Evolutionary conservation across 2,797 vertebrate genomes (phyloP).

Genomic region (Glyptemys insculpta): DNA sequence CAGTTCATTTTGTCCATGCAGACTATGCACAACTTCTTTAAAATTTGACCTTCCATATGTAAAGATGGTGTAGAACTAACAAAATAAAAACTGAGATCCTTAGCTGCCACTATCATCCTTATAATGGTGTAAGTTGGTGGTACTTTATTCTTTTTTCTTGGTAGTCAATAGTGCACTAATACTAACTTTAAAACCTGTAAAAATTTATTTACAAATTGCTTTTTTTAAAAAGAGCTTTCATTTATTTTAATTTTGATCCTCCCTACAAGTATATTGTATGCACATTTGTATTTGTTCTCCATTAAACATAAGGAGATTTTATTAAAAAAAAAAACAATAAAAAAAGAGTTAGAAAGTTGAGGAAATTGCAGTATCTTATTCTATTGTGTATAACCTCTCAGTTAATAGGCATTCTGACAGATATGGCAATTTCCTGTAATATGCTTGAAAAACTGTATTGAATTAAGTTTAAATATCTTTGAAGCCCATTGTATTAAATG

Average conservation of each 20-base stretch:
- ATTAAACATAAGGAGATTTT: background rate
- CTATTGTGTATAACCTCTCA: background rate
- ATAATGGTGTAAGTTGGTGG: background rate
- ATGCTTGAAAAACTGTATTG: background rate
- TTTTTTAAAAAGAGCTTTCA: rapidly evolving
- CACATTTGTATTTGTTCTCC: background rate
- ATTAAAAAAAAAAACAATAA: background rate
- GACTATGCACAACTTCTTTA: background rate
- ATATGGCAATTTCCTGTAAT: background rate
- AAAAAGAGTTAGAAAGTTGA: background rate
- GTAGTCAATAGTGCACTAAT: background rate
- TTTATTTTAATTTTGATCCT: background rate
- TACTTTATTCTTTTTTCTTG: background rate
- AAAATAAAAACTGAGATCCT: background rate
- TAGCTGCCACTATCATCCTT: background rate
- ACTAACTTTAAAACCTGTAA: background rate
- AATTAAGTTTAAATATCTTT: background rate
- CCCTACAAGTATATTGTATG: rapidly evolving
- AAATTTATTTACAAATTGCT: background rate
- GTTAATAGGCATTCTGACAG: background rate
- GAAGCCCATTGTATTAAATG: background rate
- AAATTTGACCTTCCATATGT: background rate
- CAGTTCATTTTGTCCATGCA: background rate
- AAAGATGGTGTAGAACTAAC: background rate
- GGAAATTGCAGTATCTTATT: background rate